Conservation (phyloP, 2,888 invertebrate genomes). For the Drosophila anomelani region DNA sequence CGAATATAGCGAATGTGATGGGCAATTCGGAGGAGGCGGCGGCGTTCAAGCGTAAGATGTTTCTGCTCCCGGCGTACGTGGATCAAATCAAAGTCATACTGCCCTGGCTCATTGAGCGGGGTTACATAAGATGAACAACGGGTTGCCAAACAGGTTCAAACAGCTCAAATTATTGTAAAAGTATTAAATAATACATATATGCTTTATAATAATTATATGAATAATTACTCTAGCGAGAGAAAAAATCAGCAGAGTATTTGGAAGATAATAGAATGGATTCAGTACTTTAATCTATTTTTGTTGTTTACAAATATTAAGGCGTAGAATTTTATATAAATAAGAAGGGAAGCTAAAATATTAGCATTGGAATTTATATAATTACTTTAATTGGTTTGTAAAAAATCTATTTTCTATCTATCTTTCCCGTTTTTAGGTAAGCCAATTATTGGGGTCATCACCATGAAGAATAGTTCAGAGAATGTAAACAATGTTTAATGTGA, state of each 20-base stretch:
- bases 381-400: neutral
- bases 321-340: neutral
- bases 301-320: neutral
- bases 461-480: neutral
- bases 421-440: neutral
- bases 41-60: slow-evolving; percentile 72
- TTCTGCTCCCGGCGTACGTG: slow-evolving; percentile 71
- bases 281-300: neutral
- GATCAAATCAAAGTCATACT: slow-evolving; percentile 74
- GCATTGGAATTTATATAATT: neutral
- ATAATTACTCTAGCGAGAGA: neutral
- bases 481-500: neutral
- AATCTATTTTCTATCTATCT: neutral
- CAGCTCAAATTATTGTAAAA: neutral
- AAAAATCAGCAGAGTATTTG: neutral
- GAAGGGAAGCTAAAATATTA: neutral
- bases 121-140: slow-evolving; percentile 54
- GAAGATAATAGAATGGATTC: neutral
- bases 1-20: slow-evolving; percentile 71
- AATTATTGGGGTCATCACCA: neutral
- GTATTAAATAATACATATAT: slow-evolving; percentile 1
- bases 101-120: slow-evolving; percentile 79
- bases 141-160: slow-evolving; percentile 6
- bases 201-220: neutral
- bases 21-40: slow-evolving; percentile 60